Percentiles rank a stretch among this genome's conserved stretches.
phyloP scores from a whole-genome alignment of 2,113 vertebrate genomes.

The Prietella phreatophila region DNA sequence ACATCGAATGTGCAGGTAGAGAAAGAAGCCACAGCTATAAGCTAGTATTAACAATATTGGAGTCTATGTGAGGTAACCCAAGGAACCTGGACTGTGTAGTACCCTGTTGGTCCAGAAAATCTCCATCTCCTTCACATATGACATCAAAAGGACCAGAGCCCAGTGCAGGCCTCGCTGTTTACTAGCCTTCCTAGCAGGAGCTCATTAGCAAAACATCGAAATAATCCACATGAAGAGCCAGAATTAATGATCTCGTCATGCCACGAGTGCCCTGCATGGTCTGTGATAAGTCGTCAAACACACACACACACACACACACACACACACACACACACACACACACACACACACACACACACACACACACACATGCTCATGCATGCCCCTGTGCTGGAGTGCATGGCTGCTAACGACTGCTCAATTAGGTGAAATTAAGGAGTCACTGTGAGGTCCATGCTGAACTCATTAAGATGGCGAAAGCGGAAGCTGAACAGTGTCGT shows the following conservation, averaged over 20 bases:
- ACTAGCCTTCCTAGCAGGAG: conserved; percentile 64
- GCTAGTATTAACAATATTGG: neutral
- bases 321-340: conserved; percentile 42
- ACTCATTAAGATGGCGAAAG: conserved; percentile 69
- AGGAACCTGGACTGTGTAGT: neutral
- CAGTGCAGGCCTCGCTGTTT: conserved; percentile 64
- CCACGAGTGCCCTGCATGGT: conserved; percentile 56
- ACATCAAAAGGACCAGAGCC: conserved; percentile 68
- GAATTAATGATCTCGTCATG: conserved; percentile 72
- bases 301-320: conserved; percentile 45
- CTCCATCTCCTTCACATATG: conserved; percentile 62
- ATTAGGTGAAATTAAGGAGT: conserved; percentile 73
- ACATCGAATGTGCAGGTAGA: neutral
- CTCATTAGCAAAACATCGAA: conserved; percentile 78
- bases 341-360: conserved; percentile 45
- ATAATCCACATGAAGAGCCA: conserved; percentile 68
- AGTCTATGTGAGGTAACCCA: neutral
- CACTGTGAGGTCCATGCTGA: conserved; percentile 71
- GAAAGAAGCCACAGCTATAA: neutral
- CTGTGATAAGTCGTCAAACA: conserved; percentile 62
- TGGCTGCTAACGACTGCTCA: conserved; percentile 72
- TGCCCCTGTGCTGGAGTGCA: conserved; percentile 59
- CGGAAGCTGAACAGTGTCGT: conserved; percentile 58
- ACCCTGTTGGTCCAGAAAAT: conserved; percentile 44
- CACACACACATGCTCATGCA: conserved; percentile 25